Evolutionary conservation across 2,113 vertebrate genomes (phyloP).

Genomic region (Corythornis vintsioides): DNA sequence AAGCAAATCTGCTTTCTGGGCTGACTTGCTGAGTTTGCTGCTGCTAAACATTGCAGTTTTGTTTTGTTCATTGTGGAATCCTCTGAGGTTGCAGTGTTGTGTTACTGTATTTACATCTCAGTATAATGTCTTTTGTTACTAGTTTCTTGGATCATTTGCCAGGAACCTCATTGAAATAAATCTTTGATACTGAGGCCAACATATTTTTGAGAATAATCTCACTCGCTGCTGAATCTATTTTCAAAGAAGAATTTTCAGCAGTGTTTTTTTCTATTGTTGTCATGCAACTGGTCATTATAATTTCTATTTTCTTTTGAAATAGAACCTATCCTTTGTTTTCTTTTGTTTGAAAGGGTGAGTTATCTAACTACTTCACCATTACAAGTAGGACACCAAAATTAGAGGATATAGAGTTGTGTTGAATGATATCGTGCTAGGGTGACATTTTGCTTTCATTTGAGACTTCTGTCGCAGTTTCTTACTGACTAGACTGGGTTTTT

Average conservation of each 20-base stretch:
- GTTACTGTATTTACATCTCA: constrained; percentile 25
- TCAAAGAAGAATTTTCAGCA: background rate
- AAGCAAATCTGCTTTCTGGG: constrained; percentile 41
- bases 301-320: background rate
- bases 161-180: constrained; percentile 6
- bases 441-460: background rate
- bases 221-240: background rate
- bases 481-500: background rate
- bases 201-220: background rate
- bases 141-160: constrained; percentile 16
- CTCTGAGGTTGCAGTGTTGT: background rate
- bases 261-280: background rate
- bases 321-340: background rate
- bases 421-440: background rate
- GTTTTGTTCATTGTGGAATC: background rate
- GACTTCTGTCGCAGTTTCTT: background rate
- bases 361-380: background rate
- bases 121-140: background rate
- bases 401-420: background rate
- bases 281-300: background rate
- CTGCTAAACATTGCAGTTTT: background rate
- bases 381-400: background rate
- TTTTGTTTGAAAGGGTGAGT: background rate
- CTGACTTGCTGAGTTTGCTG: background rate
- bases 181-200: background rate